Percentiles rank a stretch among this genome's conserved stretches.
Evolutionary conservation across 2,888 invertebrate species (phyloP).

Genomic region (Ennomos quercinarius): DNA sequence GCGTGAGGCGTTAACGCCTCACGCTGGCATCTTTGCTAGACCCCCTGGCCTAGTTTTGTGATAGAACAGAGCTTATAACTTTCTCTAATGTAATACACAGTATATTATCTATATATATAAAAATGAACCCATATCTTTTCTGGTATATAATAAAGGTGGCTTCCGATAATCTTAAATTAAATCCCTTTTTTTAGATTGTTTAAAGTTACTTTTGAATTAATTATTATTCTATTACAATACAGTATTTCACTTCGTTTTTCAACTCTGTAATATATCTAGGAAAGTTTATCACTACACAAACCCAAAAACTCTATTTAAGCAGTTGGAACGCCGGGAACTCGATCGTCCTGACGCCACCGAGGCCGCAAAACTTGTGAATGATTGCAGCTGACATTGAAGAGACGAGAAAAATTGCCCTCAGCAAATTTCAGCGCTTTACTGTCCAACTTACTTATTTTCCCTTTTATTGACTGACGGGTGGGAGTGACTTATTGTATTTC

Average conservation of each 20-base stretch:
- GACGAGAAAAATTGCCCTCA: slow-evolving; percentile 69
- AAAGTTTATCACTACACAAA: slow-evolving; percentile 16
- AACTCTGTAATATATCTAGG: neutral
- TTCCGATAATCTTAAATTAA: no score
- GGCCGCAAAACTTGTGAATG: slow-evolving; percentile 63
- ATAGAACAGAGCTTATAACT: no score
- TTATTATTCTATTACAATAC: neutral
- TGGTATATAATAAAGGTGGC: no score
- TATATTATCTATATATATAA: no score
- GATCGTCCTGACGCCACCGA: slow-evolving; percentile 23
- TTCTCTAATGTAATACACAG: no score
- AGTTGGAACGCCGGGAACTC: slow-evolving; percentile 29
- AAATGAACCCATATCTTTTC: no score
- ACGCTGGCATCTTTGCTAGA: no score
- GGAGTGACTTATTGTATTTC: slow-evolving; percentile 43
- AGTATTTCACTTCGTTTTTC: neutral
- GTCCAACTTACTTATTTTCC: slow-evolving; percentile 49
- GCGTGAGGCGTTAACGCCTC: no score
- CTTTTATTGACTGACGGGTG: slow-evolving; percentile 44
- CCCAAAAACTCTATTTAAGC: slow-evolving; percentile 22
- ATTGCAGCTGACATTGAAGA: slow-evolving; percentile 73
- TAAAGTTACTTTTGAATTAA: no score
- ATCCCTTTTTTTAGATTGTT: no score
- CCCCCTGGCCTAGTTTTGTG: no score
- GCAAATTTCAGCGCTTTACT: slow-evolving; percentile 59